Base-by-base conservation (phyloP, 2,797 vertebrate genomes). In the Semaprochilodus insignis region DNA sequence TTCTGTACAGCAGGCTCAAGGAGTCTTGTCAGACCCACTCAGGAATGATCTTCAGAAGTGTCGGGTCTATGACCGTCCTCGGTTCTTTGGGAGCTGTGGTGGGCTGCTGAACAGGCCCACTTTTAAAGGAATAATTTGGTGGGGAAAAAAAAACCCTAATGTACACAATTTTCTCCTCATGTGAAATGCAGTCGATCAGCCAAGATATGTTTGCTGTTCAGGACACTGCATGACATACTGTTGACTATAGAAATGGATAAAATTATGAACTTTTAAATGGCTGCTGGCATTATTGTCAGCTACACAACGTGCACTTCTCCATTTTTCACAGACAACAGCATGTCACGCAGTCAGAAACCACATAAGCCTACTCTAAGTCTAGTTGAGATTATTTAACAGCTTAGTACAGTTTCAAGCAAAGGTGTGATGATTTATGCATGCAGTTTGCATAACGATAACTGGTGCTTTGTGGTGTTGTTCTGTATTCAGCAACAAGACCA, bases 21-120 rank as follows among this genome's bases (percentile, higher is more conserved):
- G 77, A 77, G 73, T 40, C 40, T 69, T 86, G 80, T 78, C 80
- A 81, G 76, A 82, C 74, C 71, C 23, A 51, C 81, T 82, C 80
- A 79, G 65, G n/a, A 59, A 27, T 71, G 77, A 83, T 59, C 54
- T 57, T 51, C 66, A 34, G 55, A 63, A 65, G 59, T 82, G 77
- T 72, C 72, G 55, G 77, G 31, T 48, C 60, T 69, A 74, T 34
- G 77, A 71, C 77, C 40, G 65, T 63, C 70, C 23, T 72, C 55
- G 74, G 36, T 65, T 79, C n/a, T 34, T 60, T 77, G 44, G 66
- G 74, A 62, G 74, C 75, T 4, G 17, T 73, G 74, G 76, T 77
- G 59, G 74, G 44, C 59, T 14, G 60, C 48, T 48, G 40, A n/a
- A 31, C 23, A 16, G 11, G 4, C 34, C 51, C 57, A 27, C 74